Evolutionary conservation across 2,113 vertebrate genomes (phyloP).

Genomic region (Laterallus jamaicensis): DNA sequence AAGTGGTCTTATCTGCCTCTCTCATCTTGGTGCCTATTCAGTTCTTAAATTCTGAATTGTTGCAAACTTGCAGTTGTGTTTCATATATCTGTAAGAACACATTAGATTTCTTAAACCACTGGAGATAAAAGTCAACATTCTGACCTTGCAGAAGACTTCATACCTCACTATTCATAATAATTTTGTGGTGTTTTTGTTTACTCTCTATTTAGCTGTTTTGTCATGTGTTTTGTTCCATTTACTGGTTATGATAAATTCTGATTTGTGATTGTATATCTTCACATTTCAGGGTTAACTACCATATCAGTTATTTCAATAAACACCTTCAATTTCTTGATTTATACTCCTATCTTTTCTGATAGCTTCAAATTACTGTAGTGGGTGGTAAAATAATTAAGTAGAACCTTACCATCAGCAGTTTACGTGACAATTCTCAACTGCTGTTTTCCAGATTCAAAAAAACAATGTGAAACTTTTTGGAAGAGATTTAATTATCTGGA

Average conservation of each 20-base stretch:
- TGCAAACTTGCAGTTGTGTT: neutral
- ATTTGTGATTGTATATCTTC: neutral
- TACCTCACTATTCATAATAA: accelerated
- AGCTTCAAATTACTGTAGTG: neutral
- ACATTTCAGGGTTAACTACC: neutral
- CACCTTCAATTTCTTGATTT: neutral
- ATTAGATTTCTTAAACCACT: neutral
- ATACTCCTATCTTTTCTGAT: neutral
- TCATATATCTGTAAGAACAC: neutral
- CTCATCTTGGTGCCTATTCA: neutral
- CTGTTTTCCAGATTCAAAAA: neutral
- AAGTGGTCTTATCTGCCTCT: neutral
- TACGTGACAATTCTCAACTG: neutral
- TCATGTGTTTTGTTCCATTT: neutral
- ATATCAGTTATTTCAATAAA: neutral
- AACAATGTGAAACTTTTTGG: neutral
- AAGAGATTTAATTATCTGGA: neutral
- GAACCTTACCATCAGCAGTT: neutral
- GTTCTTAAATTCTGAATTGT: neutral
- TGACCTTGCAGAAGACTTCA: neutral
- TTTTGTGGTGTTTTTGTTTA: neutral
- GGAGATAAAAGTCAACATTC: neutral
- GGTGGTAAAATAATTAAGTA: neutral
- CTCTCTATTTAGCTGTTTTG: neutral
- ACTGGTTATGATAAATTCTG: neutral